Evolutionary conservation across 2,113 vertebrate genomes (phyloP), one percentile per base, ranked within the genome.

Genomic region (Uropsilus gracilis): DNA sequence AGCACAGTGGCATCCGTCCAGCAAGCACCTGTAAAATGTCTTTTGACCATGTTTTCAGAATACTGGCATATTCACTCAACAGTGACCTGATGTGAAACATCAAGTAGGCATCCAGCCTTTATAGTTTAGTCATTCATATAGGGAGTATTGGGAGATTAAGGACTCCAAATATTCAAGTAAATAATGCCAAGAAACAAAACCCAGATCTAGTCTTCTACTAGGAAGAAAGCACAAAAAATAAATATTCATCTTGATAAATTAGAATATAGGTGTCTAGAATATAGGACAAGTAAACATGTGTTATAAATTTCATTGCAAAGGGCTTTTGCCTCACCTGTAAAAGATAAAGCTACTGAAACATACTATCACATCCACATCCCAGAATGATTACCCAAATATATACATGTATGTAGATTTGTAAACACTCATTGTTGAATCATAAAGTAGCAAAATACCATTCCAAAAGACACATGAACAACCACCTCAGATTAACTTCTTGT

Each of bases 311-410:
- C 76, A 93, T 75, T 89, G 4, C 73, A 82, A 76, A 89, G 28
- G 30, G 46, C 28, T 57, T 84, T 84, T 91, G 39, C 42, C 42
- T 82, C 17, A 34, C 46, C 32, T 86, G 6, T 80, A 84, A n/a
- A 53, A 90, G 75, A 89, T 34, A 34, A 90, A 94, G 63, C 26
- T 46, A 64, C 46, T 76, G 18, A 76, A 92, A 77, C 42, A 87
- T 39, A 85, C 68, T 8, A 46, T 63, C 37, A 61, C 11, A 37
- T 46, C 64, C n/a, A 63, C 61, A 82, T 86, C 77, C 32, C 34
- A 91, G 53, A 94, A 88, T 37, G 32, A 66, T 69, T 83, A 39
- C 46, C 20, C 55, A 95, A 76, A 76, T 73, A 17, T 71, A n/a
- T 61, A 50, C 13, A n/a, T 37, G 59, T 61, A 26, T 28, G 22